Evolutionary conservation across 2,113 vertebrate species (phyloP), one percentile per base, ranked within the genome.

Genomic region (Arvicanthis niloticus): DNA sequence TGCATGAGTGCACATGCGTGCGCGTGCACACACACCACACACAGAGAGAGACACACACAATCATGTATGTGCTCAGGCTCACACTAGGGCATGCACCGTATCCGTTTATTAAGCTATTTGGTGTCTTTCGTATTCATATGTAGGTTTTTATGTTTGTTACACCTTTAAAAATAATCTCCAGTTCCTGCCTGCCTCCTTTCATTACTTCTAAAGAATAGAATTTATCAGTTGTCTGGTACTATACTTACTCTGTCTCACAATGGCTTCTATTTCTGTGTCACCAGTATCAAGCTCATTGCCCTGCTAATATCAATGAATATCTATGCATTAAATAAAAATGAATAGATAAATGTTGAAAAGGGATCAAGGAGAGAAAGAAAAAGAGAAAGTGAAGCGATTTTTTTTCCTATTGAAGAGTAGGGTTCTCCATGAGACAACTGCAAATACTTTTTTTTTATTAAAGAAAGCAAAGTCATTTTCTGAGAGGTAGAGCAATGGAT

Each of bases 401-500:
- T 31, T 19, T 58, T 40, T 34, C 40, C 29, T 88, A 19, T 24
- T 58, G 5, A 87, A 84, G 68, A 95, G 26, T 6, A 53, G 45
- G 4, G 2, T 76, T 96, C 62, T 81, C 53, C 8, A 26, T 40
- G 75, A 93, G 58, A 80, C 51, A 31, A 75, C 72, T 45, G 81
- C 8, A 60, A 26, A 34, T 19, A 48, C 68, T 81, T 88, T 77
- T 81, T 88, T 77, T 58, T 68, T 56, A 73, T 91, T 65, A 80
- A 94, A 89, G 40, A 92, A 80, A 91, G 16, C 0, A 31, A 95
- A 89, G 26, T 34, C 31, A 89, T 84, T 80, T 90, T 22, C 80
- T n/a, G 80, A 91, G 45, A 92, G 31, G 9, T 21, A 51, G 29
- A 65, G 11, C 22, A 78, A 60, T 86, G 48, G 75, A 21, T 53